phyloP scores from a whole-genome alignment of 2,113 vertebrate species.

The Paratilapia polleni region DNA sequence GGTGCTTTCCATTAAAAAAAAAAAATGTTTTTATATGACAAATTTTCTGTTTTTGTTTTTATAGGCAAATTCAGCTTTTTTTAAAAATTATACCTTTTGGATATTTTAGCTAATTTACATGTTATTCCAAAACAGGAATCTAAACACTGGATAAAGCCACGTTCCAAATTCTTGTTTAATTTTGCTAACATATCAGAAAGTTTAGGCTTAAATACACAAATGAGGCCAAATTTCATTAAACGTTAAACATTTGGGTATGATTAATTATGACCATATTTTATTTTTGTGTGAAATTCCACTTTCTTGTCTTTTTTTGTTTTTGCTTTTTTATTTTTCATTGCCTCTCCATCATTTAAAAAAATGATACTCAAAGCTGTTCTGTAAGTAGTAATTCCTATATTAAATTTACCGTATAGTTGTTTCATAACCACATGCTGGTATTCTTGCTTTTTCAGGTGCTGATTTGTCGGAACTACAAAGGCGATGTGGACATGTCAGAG shows the following conservation, averaged over 20 bases:
- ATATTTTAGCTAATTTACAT: no score
- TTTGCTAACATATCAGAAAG: neutral
- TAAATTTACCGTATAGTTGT: neutral
- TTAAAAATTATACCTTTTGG: no score
- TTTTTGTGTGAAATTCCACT: neutral
- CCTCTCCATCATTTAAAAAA: neutral
- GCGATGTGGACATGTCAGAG: slow-evolving; percentile 89
- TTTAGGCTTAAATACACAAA: neutral
- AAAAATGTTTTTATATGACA: no score
- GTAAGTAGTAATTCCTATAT: neutral
- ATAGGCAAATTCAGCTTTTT: no score
- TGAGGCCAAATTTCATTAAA: neutral
- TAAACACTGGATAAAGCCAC: neutral
- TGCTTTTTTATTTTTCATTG: neutral
- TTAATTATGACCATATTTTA: neutral
- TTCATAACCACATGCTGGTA: neutral
- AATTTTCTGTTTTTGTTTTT: no score
- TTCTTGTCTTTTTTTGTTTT: no score
- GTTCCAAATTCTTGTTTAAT: neutral
- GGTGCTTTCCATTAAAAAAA: neutral
- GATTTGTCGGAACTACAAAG: slow-evolving; percentile 95
- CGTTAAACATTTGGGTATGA: no score
- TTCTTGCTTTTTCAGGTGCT: slow-evolving; percentile 79
- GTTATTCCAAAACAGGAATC: neutral
- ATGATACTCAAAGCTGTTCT: neutral